Base-by-base conservation (phyloP, 1,140 invertebrate genomes). In the Diachasmimorpha longicaudata region DNA sequence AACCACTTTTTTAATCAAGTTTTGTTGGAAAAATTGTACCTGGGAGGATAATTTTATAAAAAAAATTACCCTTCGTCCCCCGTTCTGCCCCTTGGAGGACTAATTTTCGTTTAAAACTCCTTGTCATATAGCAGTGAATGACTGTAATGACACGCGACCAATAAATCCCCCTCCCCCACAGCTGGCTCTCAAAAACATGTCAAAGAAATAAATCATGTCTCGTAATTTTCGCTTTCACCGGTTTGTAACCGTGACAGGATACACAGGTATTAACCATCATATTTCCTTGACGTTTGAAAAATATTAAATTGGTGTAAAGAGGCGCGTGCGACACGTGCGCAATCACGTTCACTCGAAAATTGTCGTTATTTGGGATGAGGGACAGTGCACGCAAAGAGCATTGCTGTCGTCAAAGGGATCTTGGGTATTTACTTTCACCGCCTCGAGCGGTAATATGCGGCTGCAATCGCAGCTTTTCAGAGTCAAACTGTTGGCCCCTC, bases 251-350 rank as follows among this genome's bases (percentile, higher is more conserved):
- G 48, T 16, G 48, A 52, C 48, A 52, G 16, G 48, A 52, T 3
- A 52, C 48, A 16, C 48, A 52, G 48, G 48, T 52, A 16, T 4
- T 8, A 19, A 14, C 58, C 19, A 63, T 63, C 21, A 63, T 63
- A 63, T 25, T 63, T 14, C 23, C 1, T 63, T 23, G 58, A 68
- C 66, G 69, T 63, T 72, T 68, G 52, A 68, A 74, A 74, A 58
- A 46, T 72, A 77, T 58, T 44, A 68, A 48, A 67, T 25, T 63
- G 48, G 44, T 42, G 36, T 52, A 25, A 67, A 39, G 72, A 77
- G 66, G 52, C 78, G 67, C 78, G 78, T 77, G 78, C 75, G 78
- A 79, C 75, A 79, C 78, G 78, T 74, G 78, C 75, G 73, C 75
- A 79, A 77, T 79, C 78, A 75, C 78, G 78, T 25, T 76, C 39